Evolutionary conservation across 2,797 vertebrate species (phyloP).

Genomic region (Hapalemur alaotrensis): DNA sequence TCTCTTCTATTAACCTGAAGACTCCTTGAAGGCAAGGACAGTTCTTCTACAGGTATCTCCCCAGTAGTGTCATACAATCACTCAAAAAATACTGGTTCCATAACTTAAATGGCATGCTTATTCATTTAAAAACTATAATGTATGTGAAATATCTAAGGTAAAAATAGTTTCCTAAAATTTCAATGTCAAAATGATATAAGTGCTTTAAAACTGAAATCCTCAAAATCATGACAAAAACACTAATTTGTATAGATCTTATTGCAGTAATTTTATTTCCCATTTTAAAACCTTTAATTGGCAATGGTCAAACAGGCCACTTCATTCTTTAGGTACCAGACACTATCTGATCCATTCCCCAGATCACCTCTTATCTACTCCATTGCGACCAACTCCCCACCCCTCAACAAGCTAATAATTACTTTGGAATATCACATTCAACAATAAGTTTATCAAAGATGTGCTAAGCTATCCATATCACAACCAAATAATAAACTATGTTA

Average conservation of each 20-base stretch:
- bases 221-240: slow-evolving; percentile 33
- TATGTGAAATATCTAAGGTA: not conserved
- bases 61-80: not conserved
- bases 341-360: not conserved
- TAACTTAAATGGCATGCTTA: not conserved
- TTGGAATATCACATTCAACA: not conserved
- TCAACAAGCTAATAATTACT: not conserved
- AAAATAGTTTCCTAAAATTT: not conserved
- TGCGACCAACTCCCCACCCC: not conserved
- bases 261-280: not conserved
- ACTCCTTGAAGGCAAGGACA: not conserved
- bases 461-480: not conserved
- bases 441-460: not conserved
- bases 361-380: not conserved
- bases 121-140: not conserved
- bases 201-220: not conserved
- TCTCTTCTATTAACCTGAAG: not conserved
- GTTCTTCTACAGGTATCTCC: slow-evolving; percentile 7
- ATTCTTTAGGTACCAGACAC: not conserved
- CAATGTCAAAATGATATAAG: not conserved
- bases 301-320: not conserved
- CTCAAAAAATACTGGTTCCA: not conserved
- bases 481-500: not conserved
- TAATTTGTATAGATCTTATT: not conserved
- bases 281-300: slow-evolving; percentile 18